A percentile compares a stretch with the other conserved stretches of the same genome.
Evolutionary conservation across 2,888 invertebrate species (phyloP).

Genomic region (Aphidius colemani): DNA sequence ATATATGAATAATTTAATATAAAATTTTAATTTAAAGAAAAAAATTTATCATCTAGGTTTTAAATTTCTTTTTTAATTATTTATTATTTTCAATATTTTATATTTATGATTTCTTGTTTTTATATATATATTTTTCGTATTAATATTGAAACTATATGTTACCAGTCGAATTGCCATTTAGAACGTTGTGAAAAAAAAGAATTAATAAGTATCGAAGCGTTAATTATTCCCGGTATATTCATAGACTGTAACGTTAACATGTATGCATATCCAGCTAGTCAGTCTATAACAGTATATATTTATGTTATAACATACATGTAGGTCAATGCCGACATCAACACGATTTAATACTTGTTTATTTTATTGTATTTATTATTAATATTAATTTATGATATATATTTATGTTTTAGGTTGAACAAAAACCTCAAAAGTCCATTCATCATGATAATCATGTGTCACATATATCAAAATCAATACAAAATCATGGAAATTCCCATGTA

Average conservation of each 20-base stretch:
- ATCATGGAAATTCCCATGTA: constrained; percentile 44
- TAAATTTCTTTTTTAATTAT: not conserved
- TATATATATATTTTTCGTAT: not conserved
- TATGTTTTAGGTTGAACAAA: constrained; percentile 52
- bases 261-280: not conserved
- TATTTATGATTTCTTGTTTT: not conserved
- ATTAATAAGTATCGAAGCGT: constrained; percentile 23
- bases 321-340: constrained; percentile 56
- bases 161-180: constrained; percentile 22
- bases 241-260: constrained; percentile 17
- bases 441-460: constrained; percentile 58
- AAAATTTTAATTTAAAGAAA: constrained; percentile 1
- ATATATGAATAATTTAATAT: constrained; percentile 5
- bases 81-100: not conserved
- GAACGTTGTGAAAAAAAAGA: constrained; percentile 23
- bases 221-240: constrained; percentile 20
- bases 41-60: not conserved
- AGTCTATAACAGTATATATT: too few species aligned
- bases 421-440: constrained; percentile 50
- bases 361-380: too few species aligned
- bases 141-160: constrained; percentile 12
- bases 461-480: constrained; percentile 56
- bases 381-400: constrained; percentile 3
- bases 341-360: constrained; percentile 27
- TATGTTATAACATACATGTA: constrained; percentile 37